These are phyloP conservation scores for Sebastes itinus DNA, from an alignment of 2,797 vertebrate species.

Conservation along the genomic window DNA sequence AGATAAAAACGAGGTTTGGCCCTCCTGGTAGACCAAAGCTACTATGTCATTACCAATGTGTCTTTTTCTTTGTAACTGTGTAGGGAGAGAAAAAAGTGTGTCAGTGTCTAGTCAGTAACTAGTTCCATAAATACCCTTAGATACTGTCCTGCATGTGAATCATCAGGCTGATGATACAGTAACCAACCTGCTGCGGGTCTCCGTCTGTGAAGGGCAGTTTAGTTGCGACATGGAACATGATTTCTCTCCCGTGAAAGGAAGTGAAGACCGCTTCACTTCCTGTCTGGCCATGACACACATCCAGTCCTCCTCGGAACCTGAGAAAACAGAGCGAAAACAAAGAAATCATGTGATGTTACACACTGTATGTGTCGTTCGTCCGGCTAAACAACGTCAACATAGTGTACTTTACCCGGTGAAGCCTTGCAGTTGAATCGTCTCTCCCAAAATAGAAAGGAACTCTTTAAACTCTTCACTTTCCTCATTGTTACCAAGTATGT, in stretches of 20 bases:
- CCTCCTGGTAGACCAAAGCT: slow-evolving; percentile 91
- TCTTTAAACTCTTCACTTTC: slow-evolving; percentile 83
- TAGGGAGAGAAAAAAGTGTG: neutral
- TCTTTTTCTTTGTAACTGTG: slow-evolving; percentile 91
- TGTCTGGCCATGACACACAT: slow-evolving; percentile 91
- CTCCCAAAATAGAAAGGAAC: slow-evolving; percentile 82
- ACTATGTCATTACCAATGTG: slow-evolving; percentile 96
- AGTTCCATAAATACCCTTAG: neutral
- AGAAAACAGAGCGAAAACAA: neutral
- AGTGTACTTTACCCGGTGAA: slow-evolving; percentile 76
- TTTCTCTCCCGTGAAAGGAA: slow-evolving; percentile 89
- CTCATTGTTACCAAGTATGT: slow-evolving; percentile 82
- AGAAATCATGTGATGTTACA: neutral
- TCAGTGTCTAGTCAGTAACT: neutral
- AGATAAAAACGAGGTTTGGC: slow-evolving; percentile 87
- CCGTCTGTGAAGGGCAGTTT: slow-evolving; percentile 92
- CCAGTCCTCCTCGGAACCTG: slow-evolving; percentile 92
- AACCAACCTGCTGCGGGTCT: slow-evolving; percentile 90
- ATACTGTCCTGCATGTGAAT: neutral
- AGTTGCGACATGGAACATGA: slow-evolving; percentile 94
- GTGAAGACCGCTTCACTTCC: slow-evolving; percentile 90
- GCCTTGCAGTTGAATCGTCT: slow-evolving; percentile 79
- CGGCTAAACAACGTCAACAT: neutral
- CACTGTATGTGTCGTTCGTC: neutral
- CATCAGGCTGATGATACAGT: neutral